These are phyloP conservation scores for Melipona beecheii DNA, from an alignment of 2,888 invertebrate species.

Conservation along the genomic window DNA sequence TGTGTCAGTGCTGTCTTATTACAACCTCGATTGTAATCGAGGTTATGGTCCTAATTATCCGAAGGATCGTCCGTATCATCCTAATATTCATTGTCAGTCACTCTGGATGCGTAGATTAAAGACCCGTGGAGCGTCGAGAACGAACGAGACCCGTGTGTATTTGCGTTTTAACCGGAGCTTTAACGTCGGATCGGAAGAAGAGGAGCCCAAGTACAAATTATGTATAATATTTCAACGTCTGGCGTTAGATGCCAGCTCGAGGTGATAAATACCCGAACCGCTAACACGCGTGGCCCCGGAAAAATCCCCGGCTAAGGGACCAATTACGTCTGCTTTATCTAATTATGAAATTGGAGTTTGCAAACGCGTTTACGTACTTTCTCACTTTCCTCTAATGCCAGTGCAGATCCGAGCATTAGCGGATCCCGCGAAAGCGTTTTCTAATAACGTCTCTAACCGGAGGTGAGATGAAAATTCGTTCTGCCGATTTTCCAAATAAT, in stretches of 20 bases:
- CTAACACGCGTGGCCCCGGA: neutral
- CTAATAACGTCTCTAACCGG: neutral
- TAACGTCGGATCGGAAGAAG: neutral
- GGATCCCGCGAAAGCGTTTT: neutral
- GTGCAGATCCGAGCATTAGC: neutral
- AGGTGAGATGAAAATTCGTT: neutral
- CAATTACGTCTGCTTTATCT: neutral
- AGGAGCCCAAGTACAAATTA: constrained; percentile 4
- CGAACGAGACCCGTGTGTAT: neutral
- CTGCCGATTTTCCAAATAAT: neutral
- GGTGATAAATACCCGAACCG: neutral
- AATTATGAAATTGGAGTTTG: constrained; percentile 8
- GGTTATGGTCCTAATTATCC: constrained; percentile 1
- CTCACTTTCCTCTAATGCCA: constrained; percentile 1
- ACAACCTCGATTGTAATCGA: neutral
- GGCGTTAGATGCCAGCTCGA: neutral
- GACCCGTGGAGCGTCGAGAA: neutral
- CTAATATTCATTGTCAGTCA: neutral
- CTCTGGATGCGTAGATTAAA: neutral
- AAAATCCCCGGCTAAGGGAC: neutral
- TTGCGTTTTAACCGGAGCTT: neutral
- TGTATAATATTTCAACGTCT: constrained; percentile 2
- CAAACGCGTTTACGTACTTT: too few relatives aligned
- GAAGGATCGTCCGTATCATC: neutral
- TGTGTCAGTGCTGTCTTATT: neutral